Evolutionary conservation across 2,797 vertebrate species (phyloP).

Genomic region (Periophthalmus magnuspinnatus): DNA sequence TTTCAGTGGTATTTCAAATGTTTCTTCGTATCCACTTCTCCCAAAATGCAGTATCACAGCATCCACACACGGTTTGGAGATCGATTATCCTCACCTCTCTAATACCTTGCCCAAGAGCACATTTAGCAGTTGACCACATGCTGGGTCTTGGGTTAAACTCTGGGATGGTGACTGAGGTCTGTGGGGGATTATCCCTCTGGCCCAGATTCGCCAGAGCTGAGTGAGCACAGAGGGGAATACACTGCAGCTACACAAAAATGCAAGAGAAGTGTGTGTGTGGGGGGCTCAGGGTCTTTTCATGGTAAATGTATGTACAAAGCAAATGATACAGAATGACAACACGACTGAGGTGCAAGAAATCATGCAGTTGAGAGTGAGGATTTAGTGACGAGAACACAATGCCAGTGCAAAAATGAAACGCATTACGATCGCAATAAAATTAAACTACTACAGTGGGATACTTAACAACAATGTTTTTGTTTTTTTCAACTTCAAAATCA

Average conservation of each 20-base stretch:
- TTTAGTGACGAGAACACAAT: too few species aligned
- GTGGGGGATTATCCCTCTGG: constrained; percentile 59
- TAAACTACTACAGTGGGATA: too few species aligned
- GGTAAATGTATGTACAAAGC: neutral
- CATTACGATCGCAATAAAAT: too few species aligned
- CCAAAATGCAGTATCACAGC: neutral
- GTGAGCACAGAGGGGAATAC: constrained; percentile 28
- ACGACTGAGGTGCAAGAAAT: too few species aligned
- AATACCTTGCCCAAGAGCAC: constrained; percentile 35
- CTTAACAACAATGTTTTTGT: too few species aligned
- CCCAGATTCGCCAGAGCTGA: constrained; percentile 44
- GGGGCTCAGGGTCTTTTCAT: neutral
- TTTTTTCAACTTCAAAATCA: too few species aligned
- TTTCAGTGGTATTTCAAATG: too few species aligned
- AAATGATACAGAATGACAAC: neutral
- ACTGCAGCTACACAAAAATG: constrained; percentile 8
- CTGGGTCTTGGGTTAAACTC: constrained; percentile 41
- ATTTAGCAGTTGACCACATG: constrained; percentile 36
- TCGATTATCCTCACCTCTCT: constrained; percentile 37
- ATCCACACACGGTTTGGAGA: constrained; percentile 14
- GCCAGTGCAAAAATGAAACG: too few species aligned
- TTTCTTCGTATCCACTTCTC: neutral
- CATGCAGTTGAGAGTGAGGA: too few species aligned
- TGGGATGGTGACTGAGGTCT: constrained; percentile 58
- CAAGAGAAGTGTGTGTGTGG: neutral